These are phyloP conservation scores for Pseudomyrmex gracilis DNA, from an alignment of 1,140 invertebrate genomes.

Conservation along the genomic window DNA sequence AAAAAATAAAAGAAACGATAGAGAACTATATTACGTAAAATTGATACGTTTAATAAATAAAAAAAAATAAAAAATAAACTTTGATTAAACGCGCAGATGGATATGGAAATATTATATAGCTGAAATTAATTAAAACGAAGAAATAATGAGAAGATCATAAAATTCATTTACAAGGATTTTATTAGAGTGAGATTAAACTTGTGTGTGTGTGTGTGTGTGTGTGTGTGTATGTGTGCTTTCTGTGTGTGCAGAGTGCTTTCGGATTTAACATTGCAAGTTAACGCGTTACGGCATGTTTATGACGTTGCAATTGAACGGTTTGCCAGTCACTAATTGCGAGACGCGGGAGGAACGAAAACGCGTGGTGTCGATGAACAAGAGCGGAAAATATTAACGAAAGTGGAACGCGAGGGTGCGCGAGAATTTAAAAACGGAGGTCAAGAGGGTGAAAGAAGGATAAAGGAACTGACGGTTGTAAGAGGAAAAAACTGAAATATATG, in stretches of 20 bases:
- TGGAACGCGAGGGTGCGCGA: not conserved
- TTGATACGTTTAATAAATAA: no score
- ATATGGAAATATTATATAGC: not conserved
- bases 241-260: no score
- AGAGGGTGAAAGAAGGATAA: constrained; percentile 17
- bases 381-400: constrained; percentile 43
- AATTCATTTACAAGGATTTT: not conserved
- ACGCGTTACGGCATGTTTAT: not conserved
- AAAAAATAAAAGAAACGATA: not conserved
- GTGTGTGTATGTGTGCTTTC: no score
- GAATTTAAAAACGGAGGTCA: constrained; percentile 1
- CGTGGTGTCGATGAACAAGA: constrained; percentile 7
- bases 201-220: no score
- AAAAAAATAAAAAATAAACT: not conserved
- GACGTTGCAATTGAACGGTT: constrained; percentile 16
- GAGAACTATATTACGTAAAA: no score
- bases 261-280: not conserved
- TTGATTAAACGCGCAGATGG: constrained; percentile 3
- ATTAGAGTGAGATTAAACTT: not conserved
- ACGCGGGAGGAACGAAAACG: not conserved
- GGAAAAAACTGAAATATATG: constrained; percentile 12
- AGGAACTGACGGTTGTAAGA: no score
- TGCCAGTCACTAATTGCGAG: constrained; percentile 32
- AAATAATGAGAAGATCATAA: constrained; percentile 15
- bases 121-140: constrained; percentile 1